Conservation (phyloP, 1,140 invertebrate genomes). For the Procambarus virginalis region DNA sequence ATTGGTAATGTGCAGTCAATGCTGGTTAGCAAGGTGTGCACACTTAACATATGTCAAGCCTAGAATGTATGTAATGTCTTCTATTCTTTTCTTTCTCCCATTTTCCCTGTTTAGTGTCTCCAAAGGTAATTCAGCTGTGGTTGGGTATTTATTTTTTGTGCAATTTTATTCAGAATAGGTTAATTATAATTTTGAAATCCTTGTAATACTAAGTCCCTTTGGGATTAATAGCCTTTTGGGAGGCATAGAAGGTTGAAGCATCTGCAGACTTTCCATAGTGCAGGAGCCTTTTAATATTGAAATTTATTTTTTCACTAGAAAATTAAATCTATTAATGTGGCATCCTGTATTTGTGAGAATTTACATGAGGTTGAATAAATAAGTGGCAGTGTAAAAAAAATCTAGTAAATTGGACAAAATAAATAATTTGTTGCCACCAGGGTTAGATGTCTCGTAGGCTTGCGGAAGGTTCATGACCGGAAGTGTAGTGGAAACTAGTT, state of each 20-base stretch:
- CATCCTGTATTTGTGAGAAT: not conserved
- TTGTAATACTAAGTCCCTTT: not conserved
- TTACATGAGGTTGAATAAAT: not conserved
- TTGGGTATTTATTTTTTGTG: conserved; percentile 1
- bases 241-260: not conserved
- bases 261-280: not conserved
- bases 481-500: not conserved
- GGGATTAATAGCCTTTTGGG: not conserved
- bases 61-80: no score
- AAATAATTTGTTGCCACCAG: not conserved
- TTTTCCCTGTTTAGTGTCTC: no score
- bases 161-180: conserved; percentile 5
- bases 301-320: not conserved
- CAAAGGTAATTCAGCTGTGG: conserved; percentile 1
- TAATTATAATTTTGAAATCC: not conserved
- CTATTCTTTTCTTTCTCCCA: no score
- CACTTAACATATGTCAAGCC: not conserved
- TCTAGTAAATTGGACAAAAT: not conserved
- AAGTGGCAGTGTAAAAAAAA: not conserved
- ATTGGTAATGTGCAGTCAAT: not conserved
- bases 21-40: not conserved
- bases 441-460: not conserved
- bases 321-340: not conserved
- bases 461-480: not conserved
- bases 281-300: not conserved